Conservation (phyloP, 2,797 vertebrate genomes). For the Poecilia picta region DNA sequence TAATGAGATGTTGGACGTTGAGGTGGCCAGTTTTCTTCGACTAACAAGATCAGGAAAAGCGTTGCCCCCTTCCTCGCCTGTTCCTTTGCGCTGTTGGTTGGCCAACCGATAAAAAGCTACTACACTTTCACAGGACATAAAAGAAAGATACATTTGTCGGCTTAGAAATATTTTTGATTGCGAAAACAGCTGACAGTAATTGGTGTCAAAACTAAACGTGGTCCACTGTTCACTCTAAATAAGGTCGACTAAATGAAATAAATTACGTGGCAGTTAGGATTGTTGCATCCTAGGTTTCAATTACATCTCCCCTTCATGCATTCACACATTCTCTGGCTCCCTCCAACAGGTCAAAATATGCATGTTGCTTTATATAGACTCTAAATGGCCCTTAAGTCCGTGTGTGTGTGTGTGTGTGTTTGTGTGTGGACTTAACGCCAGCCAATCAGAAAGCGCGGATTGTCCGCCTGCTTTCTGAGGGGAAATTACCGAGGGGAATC, state of each 20-base stretch:
- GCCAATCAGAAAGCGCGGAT: too few relatives aligned
- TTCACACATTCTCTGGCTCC: not conserved
- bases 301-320: not conserved
- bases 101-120: not conserved
- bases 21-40: not conserved
- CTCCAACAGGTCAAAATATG: not conserved
- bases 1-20: not conserved
- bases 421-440: too few relatives aligned
- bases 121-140: not conserved
- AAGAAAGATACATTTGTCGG: not conserved
- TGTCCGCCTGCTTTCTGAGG: too few relatives aligned
- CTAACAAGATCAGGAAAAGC: not conserved
- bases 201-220: not conserved
- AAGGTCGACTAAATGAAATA: not conserved
- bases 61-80: not conserved
- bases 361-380: not conserved
- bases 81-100: not conserved
- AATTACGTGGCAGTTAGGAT: not conserved
- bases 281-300: not conserved
- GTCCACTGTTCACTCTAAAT: not conserved
- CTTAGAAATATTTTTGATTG: not conserved
- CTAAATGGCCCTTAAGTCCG: not conserved
- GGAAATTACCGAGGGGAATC: too few relatives aligned
- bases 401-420: too few relatives aligned
- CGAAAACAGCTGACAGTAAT: not conserved